phyloP scores from a whole-genome alignment of 2,797 vertebrate genomes.

The Chelonia mydas region DNA sequence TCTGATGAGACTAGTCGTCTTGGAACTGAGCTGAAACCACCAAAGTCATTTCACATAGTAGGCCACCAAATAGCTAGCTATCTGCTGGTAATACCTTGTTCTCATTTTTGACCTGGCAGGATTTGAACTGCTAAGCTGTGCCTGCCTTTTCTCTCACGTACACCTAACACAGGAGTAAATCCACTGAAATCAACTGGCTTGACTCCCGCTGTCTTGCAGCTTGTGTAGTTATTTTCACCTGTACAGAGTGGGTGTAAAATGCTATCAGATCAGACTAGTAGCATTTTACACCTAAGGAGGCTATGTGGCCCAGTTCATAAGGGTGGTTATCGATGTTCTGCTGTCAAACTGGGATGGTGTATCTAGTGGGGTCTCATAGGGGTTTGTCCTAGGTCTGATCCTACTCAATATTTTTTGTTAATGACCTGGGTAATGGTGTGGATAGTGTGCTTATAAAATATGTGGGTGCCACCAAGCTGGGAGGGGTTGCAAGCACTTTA shows the following conservation, averaged over 20 bases:
- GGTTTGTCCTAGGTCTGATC: too few species aligned
- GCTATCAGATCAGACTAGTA: not conserved
- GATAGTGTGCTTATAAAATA: not conserved
- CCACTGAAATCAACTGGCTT: fast-evolving
- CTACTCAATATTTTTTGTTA: not conserved
- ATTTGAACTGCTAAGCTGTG: not conserved
- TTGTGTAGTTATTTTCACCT: not conserved
- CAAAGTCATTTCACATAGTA: not conserved
- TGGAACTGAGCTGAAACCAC: not conserved
- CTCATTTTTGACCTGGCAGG: not conserved
- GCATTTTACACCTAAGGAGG: not conserved
- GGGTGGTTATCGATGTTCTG: not conserved
- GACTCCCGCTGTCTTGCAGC: not conserved
- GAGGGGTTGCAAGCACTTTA: not conserved
- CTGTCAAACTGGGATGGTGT: not conserved
- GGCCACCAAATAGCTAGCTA: not conserved
- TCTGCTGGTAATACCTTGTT: not conserved
- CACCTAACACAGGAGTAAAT: not conserved
- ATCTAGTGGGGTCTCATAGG: not conserved
- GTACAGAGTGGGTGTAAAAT: not conserved
- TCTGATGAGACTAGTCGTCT: not conserved
- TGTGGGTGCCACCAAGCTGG: not conserved
- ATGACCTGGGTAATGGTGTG: not conserved
- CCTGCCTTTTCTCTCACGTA: not conserved
- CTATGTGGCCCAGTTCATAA: not conserved